Conservation (phyloP, 2,888 invertebrate species). For the Drosophila anomalata region DNA sequence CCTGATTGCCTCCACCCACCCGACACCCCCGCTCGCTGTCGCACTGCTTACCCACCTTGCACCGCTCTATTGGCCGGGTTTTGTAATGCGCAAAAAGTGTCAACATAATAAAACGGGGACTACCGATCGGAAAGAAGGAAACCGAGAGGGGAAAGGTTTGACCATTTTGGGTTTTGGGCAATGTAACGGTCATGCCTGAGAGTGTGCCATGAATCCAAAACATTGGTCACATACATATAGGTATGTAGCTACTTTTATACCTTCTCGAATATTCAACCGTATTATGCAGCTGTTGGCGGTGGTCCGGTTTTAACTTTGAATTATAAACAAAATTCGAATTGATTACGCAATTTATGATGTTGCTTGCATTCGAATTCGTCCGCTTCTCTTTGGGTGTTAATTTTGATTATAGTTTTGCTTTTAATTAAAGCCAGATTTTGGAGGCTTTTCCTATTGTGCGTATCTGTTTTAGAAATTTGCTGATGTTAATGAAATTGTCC, state of each 20-base stretch:
- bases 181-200: constrained; percentile 70
- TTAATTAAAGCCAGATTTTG: constrained; percentile 58
- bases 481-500: constrained; percentile 52
- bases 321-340: constrained; percentile 61
- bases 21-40: not conserved
- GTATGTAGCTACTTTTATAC: not conserved
- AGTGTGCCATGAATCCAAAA: constrained; percentile 62
- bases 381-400: constrained; percentile 59
- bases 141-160: constrained; percentile 13
- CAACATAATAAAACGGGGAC: constrained; percentile 49
- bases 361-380: constrained; percentile 48
- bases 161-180: constrained; percentile 60
- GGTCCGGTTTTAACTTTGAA: constrained; percentile 64
- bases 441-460: constrained; percentile 41
- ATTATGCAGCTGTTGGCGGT: constrained; percentile 43
- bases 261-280: constrained; percentile 3
- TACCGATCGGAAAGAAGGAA: constrained; percentile 9
- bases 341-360: constrained; percentile 59
- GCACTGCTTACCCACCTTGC: no score
- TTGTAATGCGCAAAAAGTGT: constrained; percentile 71
- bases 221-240: constrained; percentile 7
- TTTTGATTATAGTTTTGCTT: constrained; percentile 45
- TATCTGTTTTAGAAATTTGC: constrained; percentile 56
- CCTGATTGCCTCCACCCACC: constrained; percentile 10
- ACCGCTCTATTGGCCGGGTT: constrained; percentile 46